Conservation (phyloP, 2,113 vertebrate genomes). For the Aegotheles bennettii region DNA sequence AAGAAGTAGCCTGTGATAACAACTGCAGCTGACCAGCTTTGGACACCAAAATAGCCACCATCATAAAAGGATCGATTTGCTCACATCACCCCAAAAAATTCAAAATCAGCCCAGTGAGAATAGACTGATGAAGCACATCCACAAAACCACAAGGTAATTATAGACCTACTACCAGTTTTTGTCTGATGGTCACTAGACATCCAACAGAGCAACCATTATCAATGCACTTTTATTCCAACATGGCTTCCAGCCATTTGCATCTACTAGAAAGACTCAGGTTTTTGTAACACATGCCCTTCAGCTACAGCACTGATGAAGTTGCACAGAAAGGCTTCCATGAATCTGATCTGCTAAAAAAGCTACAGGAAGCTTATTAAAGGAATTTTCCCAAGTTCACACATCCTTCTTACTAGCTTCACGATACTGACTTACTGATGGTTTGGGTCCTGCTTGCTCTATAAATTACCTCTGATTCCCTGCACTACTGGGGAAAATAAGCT, state of each 20-base stretch:
- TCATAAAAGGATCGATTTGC: background rate
- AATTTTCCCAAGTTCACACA: background rate
- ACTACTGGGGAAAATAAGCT: background rate
- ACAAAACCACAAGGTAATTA: background rate
- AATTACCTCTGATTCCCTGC: background rate
- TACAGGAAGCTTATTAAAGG: background rate
- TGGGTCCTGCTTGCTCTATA: background rate
- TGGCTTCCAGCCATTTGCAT: background rate
- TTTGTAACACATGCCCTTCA: background rate
- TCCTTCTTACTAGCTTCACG: background rate
- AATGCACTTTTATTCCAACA: background rate
- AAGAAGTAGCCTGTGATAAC: background rate
- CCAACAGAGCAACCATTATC: background rate
- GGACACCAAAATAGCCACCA: background rate
- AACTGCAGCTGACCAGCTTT: background rate
- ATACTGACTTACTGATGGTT: background rate
- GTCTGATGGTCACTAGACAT: background rate
- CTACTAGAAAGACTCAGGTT: background rate
- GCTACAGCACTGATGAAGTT: background rate
- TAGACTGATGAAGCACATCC: background rate
- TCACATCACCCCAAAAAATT: background rate
- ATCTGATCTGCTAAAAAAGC: background rate
- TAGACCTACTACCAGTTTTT: background rate
- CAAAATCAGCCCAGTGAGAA: background rate
- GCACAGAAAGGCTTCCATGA: background rate